These are phyloP conservation scores for Polymixis flavicincta DNA, from an alignment of 2,888 invertebrate genomes.

Conservation along the genomic window DNA sequence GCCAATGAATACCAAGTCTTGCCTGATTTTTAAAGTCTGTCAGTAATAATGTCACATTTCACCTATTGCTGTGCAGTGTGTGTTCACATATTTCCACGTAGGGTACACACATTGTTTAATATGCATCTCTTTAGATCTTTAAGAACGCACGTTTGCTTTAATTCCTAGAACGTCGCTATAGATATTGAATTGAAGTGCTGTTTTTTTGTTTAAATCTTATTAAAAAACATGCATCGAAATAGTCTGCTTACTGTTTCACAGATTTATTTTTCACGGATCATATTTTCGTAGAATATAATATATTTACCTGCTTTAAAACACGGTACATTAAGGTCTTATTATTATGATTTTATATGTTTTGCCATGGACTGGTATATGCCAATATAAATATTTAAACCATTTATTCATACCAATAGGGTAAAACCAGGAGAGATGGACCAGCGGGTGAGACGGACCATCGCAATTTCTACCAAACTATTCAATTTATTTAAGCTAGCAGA, in stretches of 20 bases:
- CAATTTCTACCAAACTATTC: too few relatives aligned
- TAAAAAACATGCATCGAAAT: too few relatives aligned
- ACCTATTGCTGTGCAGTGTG: not conserved
- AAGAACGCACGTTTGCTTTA: slow-evolving; percentile 28
- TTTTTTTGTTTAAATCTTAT: not conserved
- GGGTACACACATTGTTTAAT: not conserved
- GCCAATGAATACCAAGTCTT: not conserved
- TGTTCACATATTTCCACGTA: slow-evolving; percentile 26
- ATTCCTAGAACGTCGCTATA: slow-evolving; percentile 2
- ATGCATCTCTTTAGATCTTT: slow-evolving; percentile 36
- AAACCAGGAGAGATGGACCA: too few relatives aligned
- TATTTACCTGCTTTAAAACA: not conserved
- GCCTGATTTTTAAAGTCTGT: not conserved
- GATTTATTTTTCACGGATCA: too few relatives aligned
- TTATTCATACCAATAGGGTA: too few relatives aligned
- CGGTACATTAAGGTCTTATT: not conserved
- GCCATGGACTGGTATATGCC: not conserved
- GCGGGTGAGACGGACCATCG: too few relatives aligned
- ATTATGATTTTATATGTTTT: not conserved
- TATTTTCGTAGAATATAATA: too few relatives aligned
- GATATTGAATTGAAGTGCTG: not conserved
- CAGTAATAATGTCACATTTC: not conserved
- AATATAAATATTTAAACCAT: not conserved
- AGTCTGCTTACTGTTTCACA: too few relatives aligned
- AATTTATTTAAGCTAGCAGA: too few relatives aligned